These are phyloP conservation scores for Tapirus indicus DNA, from an alignment of 2,797 vertebrate genomes.

Conservation along the genomic window DNA sequence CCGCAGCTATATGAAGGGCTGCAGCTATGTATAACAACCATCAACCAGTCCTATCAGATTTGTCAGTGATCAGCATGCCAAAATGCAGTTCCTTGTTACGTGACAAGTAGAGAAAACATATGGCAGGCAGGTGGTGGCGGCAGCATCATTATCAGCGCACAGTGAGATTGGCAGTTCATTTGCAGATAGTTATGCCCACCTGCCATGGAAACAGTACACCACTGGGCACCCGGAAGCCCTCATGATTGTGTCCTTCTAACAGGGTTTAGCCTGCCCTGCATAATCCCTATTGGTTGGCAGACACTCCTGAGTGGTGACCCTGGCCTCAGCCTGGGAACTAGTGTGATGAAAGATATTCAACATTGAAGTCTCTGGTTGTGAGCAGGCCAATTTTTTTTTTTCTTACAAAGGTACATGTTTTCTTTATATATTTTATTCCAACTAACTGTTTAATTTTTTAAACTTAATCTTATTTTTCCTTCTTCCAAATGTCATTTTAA, in stretches of 20 bases:
- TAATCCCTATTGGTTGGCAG: slow-evolving; percentile 32
- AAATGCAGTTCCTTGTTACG: slow-evolving; percentile 71
- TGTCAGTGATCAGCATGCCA: slow-evolving; percentile 71
- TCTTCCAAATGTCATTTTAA: background rate
- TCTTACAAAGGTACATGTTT: background rate
- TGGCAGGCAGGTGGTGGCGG: slow-evolving; percentile 78
- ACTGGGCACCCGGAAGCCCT: slow-evolving; percentile 59
- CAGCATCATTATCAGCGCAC: slow-evolving; percentile 73
- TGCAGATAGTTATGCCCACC: slow-evolving; percentile 73
- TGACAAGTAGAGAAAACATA: slow-evolving; percentile 80
- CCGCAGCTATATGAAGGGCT: background rate
- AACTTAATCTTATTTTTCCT: background rate
- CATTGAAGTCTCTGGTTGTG: background rate
- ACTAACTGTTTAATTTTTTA: background rate
- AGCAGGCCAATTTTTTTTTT: background rate
- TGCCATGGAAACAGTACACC: slow-evolving; percentile 67
- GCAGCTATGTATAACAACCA: background rate
- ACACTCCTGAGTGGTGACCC: background rate
- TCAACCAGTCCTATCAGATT: slow-evolving; percentile 36
- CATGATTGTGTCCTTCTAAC: slow-evolving; percentile 13
- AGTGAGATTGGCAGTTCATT: slow-evolving; percentile 80
- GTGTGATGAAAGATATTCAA: background rate
- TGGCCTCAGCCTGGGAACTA: background rate
- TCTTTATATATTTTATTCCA: background rate
- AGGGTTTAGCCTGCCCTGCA: background rate